phyloP scores from a whole-genome alignment of 2,797 vertebrate genomes.

The Hyperoplus immaculatus region DNA sequence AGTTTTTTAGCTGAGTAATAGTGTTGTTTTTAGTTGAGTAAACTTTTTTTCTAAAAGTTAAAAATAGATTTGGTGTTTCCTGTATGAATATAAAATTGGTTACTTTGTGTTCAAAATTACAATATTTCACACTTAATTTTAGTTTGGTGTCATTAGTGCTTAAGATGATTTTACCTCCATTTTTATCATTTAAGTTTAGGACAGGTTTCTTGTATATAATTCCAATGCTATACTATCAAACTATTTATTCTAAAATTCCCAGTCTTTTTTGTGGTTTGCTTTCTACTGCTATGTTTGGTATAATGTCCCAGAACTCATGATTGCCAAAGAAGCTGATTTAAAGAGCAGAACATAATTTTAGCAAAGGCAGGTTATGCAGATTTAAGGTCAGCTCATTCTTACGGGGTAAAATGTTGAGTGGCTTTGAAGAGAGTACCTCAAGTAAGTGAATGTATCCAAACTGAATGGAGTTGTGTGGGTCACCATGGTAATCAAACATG shows the following conservation, averaged over 20 bases:
- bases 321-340: constrained; percentile 31
- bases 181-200: constrained; percentile 4
- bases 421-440: constrained; percentile 19
- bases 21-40: not conserved
- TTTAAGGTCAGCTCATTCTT: constrained; percentile 27
- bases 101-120: not conserved
- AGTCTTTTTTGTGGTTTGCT: constrained; percentile 21
- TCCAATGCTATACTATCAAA: not conserved
- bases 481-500: constrained; percentile 35
- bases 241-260: not conserved
- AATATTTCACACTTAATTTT: not conserved
- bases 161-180: not conserved
- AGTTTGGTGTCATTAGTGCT: not conserved
- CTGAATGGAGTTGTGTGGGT: constrained; percentile 26
- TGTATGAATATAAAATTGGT: not conserved
- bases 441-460: constrained; percentile 8
- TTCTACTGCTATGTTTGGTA: constrained; percentile 10
- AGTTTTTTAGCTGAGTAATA: not conserved
- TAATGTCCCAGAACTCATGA: not conserved
- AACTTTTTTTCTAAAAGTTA: not conserved
- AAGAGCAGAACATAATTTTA: constrained; percentile 28
- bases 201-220: not conserved
- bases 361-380: constrained; percentile 56
- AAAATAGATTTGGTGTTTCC: too few relatives aligned
- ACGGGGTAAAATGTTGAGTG: constrained; percentile 32